Percentiles rank a stretch among this genome's conserved stretches.
Conservation (phyloP, 2,888 invertebrate species). For the Sthenelais limicola region DNA sequence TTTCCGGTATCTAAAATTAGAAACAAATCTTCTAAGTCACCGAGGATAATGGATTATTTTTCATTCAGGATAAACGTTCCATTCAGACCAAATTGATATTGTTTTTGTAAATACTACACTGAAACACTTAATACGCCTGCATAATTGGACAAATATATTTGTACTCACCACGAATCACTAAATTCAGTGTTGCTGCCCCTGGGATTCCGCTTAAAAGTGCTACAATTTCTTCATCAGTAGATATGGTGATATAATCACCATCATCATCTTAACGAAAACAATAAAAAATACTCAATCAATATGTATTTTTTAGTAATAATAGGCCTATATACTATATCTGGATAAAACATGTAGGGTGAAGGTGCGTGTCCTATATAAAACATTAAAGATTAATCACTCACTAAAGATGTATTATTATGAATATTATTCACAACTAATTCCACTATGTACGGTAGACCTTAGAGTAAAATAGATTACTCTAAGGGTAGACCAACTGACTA, state of each 20-base stretch:
- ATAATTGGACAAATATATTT: neutral
- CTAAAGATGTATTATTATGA: too few relatives aligned
- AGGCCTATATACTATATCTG: too few relatives aligned
- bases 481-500: too few relatives aligned
- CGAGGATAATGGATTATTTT: too few relatives aligned
- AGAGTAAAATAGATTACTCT: too few relatives aligned
- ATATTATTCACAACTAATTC: too few relatives aligned
- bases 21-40: too few relatives aligned
- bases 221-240: neutral
- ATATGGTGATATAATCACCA: neutral
- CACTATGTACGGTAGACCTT: too few relatives aligned
- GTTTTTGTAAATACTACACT: neutral
- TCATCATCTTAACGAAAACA: conserved; percentile 11
- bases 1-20: neutral
- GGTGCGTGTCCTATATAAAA: too few relatives aligned
- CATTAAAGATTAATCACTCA: too few relatives aligned
- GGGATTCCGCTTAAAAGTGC: neutral
- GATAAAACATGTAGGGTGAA: too few relatives aligned
- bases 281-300: neutral
- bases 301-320: neutral
- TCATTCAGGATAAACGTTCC: too few relatives aligned
- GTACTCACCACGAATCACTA: neutral
- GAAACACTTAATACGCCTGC: neutral
- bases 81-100: neutral
- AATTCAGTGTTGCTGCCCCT: conserved; percentile 5